Conservation (phyloP, 2,113 vertebrate genomes). For the Loxodonta africana region DNA sequence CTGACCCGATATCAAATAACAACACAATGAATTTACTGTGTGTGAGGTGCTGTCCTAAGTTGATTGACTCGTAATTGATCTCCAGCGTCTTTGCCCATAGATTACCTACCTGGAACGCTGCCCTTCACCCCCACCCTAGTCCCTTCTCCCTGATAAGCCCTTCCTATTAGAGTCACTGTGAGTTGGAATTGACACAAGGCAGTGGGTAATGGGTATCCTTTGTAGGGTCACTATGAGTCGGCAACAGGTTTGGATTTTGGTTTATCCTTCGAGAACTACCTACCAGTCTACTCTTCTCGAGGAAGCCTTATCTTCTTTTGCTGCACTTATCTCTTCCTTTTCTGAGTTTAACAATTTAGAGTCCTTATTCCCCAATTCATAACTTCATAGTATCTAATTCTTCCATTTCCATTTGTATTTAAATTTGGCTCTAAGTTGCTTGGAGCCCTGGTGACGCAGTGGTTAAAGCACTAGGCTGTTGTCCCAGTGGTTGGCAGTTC, state of each 20-base stretch:
- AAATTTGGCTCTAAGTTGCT: neutral
- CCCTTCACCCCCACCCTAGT: accelerated
- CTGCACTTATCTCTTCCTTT: neutral
- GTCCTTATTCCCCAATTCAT: neutral
- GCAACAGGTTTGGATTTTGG: too few species aligned
- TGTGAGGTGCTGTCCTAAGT: neutral
- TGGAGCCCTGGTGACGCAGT: too few species aligned
- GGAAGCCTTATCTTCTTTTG: neutral
- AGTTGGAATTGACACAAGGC: too few species aligned
- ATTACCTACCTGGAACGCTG: neutral
- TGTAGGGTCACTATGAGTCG: too few species aligned
- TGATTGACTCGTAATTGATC: neutral
- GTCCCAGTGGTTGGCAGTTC: too few species aligned
- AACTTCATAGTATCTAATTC: neutral
- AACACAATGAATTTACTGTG: accelerated
- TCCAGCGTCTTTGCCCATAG: accelerated
- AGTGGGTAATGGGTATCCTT: too few species aligned
- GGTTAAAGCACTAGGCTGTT: too few species aligned
- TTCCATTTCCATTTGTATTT: neutral
- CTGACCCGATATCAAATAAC: too few species aligned
- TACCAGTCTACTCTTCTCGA: neutral
- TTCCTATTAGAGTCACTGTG: too few species aligned
- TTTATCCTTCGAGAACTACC: neutral
- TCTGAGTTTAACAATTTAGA: neutral
- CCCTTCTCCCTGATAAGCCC: neutral